Base-by-base conservation (phyloP, 2,113 vertebrate species). In the Kryptolebias marmoratus region DNA sequence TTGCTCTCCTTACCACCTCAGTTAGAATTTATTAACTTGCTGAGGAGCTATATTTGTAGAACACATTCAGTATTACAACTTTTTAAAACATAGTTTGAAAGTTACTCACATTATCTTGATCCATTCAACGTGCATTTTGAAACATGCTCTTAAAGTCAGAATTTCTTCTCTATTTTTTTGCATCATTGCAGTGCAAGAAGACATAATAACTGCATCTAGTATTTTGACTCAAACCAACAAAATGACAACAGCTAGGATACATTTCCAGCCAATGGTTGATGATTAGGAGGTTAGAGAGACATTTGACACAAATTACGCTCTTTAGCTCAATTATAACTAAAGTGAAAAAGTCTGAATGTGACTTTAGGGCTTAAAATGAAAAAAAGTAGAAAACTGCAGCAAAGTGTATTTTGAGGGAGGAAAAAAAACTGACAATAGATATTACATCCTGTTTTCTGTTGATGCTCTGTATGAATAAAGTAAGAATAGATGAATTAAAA, bases 1-100 rank as follows among this genome's bases (percentile, higher is more conserved):
- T 42, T 78, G 68, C 22, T n/a, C n/a, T 71, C 63, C 56, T 82
- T 79, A 68, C 60, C 57, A 83, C 64, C 70, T 84, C 36, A 81
- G 86, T 80, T 80, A 70, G 59, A 75, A 64, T 82, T 79, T 30
- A 42, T 64, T 57, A 27, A 56, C 22, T 48, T 32, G 52, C 57
- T 59, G 15, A 56, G 54, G 32, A 39, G 22, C n/a, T 58, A 53
- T 63, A 61, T 14, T 16, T 60, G 39, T 48, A 71, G 39, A 68
- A 7, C 27, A 9, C 27, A 36, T 15, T 16, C 9, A 49, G 13
- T 18, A 18, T 58, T 7, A 6, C 3, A 12, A 70, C 52, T 56
- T 62, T 58, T 56, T 50, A 15, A 59, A 22, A 22, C 22, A 22
- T 13, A 5, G 9, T 62, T n/a, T 48, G 31, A 52, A 68, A 70